phyloP scores from a whole-genome alignment of 2,113 vertebrate genomes.

The Herpetotheres cachinnans region DNA sequence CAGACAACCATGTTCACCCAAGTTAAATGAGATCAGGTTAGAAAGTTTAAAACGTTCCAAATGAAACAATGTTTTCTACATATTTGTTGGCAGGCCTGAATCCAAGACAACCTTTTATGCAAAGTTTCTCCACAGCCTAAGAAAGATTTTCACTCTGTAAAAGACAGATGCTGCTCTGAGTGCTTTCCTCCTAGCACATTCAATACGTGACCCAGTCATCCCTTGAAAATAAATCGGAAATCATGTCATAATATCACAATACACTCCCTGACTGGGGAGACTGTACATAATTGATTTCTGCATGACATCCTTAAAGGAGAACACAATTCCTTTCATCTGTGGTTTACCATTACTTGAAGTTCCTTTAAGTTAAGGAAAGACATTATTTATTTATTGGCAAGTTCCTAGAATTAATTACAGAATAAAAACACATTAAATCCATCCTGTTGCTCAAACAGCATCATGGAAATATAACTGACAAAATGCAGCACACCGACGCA shows the following conservation, averaged over 20 bases:
- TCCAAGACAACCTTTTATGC: not conserved
- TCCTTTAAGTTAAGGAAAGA: not conserved
- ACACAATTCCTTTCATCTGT: not conserved
- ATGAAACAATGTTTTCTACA: not conserved
- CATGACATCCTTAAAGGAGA: not conserved
- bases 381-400: not conserved
- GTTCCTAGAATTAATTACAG: not conserved
- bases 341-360: not conserved
- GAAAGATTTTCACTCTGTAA: not conserved
- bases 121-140: not conserved
- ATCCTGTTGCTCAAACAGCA: not conserved
- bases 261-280: not conserved
- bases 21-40: not conserved
- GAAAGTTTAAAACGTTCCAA: not conserved
- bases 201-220: not conserved
- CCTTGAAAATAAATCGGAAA: not conserved
- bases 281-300: not conserved
- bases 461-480: not conserved
- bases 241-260: not conserved
- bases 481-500: not conserved
- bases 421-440: not conserved
- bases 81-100: not conserved
- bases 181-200: not conserved
- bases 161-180: not conserved
- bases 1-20: rapidly evolving